Base-by-base conservation (phyloP, 2,797 vertebrate species). In the Okamejei kenojei region DNA sequence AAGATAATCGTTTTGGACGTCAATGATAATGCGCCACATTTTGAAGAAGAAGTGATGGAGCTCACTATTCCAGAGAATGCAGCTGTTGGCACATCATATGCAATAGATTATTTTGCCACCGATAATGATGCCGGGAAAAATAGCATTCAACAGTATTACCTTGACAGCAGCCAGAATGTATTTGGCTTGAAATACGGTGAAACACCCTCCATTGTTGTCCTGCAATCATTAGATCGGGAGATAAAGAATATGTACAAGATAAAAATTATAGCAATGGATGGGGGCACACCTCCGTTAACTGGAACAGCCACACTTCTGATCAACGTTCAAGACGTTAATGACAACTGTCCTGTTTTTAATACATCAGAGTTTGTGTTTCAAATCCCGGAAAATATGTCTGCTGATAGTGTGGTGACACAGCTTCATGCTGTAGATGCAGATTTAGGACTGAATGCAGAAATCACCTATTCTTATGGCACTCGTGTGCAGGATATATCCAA, bases 11-110 rank as follows among this genome's bases (percentile, higher is more conserved):
- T 97, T 93, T 95, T 96, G 90, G 97, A 98, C 94, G 95, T 97
- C 93, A 97, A 97, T 94, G 97, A 97, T 95, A 97, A 97, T 80
- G 93, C 94, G 9, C 97, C 97, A 45, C 93, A 93, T 94, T 97
- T 97, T 95, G 94, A 96, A 94, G 96, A 95, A 81, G 94, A 73
- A 63, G 94, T 95, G 93, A 96, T 97, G 94, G 94, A 88, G 81
- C 94, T 97, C 71, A 95, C 77, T 63, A 93, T 97, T 93, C 94
- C 96, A 79, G 96, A 97, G 94, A 96, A 97, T 38, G 94, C 94
- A n/a, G 38, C 86, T 10, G 93, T 96, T 1, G 96, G 97, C 80
- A 95, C 94, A 29, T 94, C 93, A 86, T 94, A 97, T 81, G 93
- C 94, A n/a, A 58, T 97, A 94, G 97, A 97, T 84, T 95, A 95